A percentile compares a stretch with the other conserved stretches of the same genome.
phyloP scores from a whole-genome alignment of 2,113 vertebrate genomes.

The Lagopus muta region DNA sequence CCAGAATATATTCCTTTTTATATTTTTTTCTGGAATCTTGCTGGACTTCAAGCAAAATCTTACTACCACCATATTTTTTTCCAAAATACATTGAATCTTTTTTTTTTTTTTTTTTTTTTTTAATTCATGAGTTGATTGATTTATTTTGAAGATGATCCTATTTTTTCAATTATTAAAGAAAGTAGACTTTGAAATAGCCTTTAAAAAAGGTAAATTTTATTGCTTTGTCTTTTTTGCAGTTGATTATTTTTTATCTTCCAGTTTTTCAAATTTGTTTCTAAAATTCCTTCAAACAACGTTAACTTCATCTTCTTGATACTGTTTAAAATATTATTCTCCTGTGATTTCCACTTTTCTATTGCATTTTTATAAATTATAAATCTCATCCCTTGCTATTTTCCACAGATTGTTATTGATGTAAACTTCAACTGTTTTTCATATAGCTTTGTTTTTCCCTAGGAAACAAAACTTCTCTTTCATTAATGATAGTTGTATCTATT shows the following conservation, averaged over 20 bases:
- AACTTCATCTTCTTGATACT: background rate
- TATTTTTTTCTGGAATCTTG: background rate
- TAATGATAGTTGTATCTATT: fast-evolving
- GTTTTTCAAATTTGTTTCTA: background rate
- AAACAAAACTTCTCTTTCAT: background rate
- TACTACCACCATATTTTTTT: background rate
- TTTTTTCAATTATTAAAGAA: background rate
- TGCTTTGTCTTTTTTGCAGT: background rate
- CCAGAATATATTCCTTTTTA: background rate
- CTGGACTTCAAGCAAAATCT: background rate
- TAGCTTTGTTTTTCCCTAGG: background rate
- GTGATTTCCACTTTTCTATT: background rate
- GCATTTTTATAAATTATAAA: background rate
- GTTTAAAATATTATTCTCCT: background rate
- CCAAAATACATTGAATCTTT: background rate
- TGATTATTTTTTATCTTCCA: background rate
- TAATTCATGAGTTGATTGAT: background rate
- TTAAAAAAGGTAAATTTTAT: background rate
- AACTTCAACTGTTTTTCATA: background rate
- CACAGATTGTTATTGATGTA: background rate
- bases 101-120: background rate
- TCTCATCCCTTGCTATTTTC: background rate
- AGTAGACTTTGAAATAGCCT: background rate
- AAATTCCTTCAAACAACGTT: background rate
- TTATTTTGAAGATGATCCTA: background rate